These are phyloP conservation scores for Felis catus DNA, from an alignment of 2,113 vertebrate species.

Conservation along the genomic window DNA sequence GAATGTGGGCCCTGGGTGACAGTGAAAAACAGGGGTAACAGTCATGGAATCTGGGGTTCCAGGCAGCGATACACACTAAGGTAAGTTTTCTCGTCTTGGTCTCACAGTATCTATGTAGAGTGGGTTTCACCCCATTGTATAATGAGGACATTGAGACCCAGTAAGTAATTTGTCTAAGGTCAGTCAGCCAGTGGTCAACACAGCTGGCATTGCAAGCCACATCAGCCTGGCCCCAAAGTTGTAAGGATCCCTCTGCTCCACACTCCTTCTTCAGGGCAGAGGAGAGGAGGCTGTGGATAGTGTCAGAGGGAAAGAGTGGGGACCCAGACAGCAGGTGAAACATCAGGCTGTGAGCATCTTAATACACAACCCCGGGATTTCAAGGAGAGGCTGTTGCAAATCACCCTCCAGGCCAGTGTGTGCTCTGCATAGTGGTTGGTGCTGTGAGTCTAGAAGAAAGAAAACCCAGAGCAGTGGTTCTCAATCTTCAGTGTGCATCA, in stretches of 20 bases:
- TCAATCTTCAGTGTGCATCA: background rate
- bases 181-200: background rate
- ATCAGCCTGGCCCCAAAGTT: background rate
- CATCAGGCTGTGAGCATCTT: background rate
- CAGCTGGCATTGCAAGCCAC: background rate
- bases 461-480: background rate
- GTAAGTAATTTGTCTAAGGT: background rate
- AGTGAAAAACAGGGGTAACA: background rate
- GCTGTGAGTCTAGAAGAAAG: background rate
- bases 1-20: background rate
- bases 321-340: background rate
- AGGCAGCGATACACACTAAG: background rate
- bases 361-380: background rate
- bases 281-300: background rate
- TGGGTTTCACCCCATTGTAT: background rate
- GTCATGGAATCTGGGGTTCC: background rate
- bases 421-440: background rate
- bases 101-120: background rate
- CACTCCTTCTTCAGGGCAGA: background rate
- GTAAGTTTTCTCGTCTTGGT: background rate
- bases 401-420: rapidly evolving
- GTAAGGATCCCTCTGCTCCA: background rate
- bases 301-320: background rate
- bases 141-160: background rate
- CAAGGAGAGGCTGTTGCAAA: background rate